Conservation (phyloP, 2,113 vertebrate genomes). For the Ictalurus punctatus region DNA sequence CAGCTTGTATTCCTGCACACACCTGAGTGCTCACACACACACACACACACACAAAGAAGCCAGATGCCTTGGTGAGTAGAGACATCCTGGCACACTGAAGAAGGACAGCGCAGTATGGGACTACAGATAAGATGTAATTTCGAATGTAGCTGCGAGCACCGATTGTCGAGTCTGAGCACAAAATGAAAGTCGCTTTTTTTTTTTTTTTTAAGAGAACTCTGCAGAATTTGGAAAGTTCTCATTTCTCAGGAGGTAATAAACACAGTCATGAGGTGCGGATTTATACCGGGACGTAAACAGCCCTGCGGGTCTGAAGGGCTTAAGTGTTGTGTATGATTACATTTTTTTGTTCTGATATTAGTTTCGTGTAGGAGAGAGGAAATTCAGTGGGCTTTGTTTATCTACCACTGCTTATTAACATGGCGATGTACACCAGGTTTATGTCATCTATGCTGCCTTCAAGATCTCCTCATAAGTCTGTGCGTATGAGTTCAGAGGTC, state of each 20-base stretch:
- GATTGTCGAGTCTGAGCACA: neutral
- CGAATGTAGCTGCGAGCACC: neutral
- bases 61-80: slow-evolving; percentile 21
- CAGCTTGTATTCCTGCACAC: slow-evolving; percentile 96
- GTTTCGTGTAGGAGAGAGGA: neutral
- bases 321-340: neutral
- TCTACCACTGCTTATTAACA: neutral
- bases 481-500: no score
- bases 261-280: neutral
- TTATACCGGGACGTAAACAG: neutral
- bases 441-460: no score
- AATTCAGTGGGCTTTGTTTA: neutral
- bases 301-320: neutral
- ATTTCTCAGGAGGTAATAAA: slow-evolving; percentile 18
- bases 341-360: neutral
- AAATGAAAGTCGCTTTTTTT: slow-evolving; percentile 22
- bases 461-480: no score
- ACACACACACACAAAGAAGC: slow-evolving; percentile 5
- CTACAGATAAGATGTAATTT: slow-evolving; percentile 19
- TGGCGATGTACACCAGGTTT: no score
- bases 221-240: slow-evolving; percentile 11
- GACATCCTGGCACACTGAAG: slow-evolving; percentile 6
- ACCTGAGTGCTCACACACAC: slow-evolving; percentile 69
- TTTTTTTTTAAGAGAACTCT: neutral
- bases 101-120: slow-evolving; percentile 4